Evolutionary conservation across 2,888 invertebrate genomes (phyloP), one percentile per base, ranked within the genome.

Genomic region (Acleris laterana): DNA sequence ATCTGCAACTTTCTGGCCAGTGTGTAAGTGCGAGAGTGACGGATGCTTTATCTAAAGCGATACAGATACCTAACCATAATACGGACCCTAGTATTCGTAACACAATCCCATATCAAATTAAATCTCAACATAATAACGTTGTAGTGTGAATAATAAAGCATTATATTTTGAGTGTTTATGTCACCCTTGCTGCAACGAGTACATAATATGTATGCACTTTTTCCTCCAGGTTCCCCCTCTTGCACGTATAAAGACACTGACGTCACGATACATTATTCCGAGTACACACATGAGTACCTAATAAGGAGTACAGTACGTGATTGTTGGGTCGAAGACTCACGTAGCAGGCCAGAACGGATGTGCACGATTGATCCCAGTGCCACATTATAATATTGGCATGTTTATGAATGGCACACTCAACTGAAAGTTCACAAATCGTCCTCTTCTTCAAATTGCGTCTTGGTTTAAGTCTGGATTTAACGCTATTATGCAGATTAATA

Each of bases 301-400:
- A 63, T 50, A 51, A 56, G 49, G 20, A 55, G 16, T 49, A 62
- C 49, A 74, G 78, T 77, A 71, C 69, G 72, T 72, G 75, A 75
- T 77, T 80, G 77, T 78, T 57, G 46, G 57, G 46, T 46, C 77
- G 76, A 74, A 83, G 62, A 51, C 62, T 11, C 38, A 17, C 28
- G 42, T 46, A 46, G 19, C 49, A 58, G 42, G 19, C 50, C 62
- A 62, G 38, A 67, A 85, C 88, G 89, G 88, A 88, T 88, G 84
- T 83, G 81, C 84, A 76, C 82, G 81, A 85, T 84, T 87, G 88
- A 87, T 85, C 85, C 81, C 81, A 72, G 38, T 81, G 81, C 77
- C 77, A 77, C 9, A 9, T 32, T 32, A 25, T 32, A 32, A 32
- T 80, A 88, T 84, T 88, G 85, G 78, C 85, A 85, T 88, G 74